phyloP scores from a whole-genome alignment of 2,797 vertebrate species.

The Protosalanx chinensis region DNA sequence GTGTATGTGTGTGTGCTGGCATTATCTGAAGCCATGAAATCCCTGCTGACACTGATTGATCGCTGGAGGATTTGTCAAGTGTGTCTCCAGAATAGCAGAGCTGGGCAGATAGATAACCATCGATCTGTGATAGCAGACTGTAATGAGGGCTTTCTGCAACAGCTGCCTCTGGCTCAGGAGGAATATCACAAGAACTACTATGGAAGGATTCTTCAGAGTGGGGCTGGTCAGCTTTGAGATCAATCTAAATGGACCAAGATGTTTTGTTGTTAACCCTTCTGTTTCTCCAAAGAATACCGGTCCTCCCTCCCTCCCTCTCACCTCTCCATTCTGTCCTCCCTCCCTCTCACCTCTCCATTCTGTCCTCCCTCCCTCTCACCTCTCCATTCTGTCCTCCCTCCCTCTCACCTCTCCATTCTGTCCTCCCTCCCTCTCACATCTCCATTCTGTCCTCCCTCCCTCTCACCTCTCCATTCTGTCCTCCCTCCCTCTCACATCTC shows the following conservation, averaged over 20 bases:
- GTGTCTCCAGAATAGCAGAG: neutral
- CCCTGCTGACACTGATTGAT: neutral
- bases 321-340: constrained; percentile 87
- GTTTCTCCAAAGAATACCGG: no score
- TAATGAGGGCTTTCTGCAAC: constrained; percentile 4
- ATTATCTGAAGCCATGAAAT: neutral
- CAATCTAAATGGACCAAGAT: no score
- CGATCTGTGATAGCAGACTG: neutral
- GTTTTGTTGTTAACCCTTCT: no score
- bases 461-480: constrained; percentile 96
- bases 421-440: no score
- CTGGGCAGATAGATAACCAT: neutral
- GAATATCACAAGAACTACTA: neutral
- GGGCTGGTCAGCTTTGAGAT: no score
- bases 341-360: constrained; percentile 88
- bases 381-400: constrained; percentile 82
- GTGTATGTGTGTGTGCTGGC: neutral
- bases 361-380: constrained; percentile 71
- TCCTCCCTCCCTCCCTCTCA: constrained; percentile 53
- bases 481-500: no score
- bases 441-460: neutral
- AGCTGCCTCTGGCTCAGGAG: neutral
- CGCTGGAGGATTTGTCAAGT: neutral
- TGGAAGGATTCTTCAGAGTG: neutral
- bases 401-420: constrained; percentile 93